Conservation (phyloP, 2,888 invertebrate species). For the Coecobrya sp. region DNA sequence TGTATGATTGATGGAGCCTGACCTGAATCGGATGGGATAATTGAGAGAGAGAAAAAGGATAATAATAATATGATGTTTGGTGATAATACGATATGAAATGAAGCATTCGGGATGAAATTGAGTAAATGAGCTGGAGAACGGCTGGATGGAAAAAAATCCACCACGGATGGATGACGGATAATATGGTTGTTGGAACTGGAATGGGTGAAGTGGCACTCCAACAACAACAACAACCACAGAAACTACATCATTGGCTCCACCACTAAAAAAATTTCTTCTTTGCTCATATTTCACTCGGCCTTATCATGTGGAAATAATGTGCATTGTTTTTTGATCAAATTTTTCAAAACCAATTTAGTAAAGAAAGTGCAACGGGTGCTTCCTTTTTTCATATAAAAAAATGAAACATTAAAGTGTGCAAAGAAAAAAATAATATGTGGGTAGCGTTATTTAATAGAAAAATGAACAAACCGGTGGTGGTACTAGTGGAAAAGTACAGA, state of each 20-base stretch:
- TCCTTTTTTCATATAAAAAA: constrained; percentile 1
- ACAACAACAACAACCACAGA: background rate
- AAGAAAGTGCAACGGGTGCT: constrained; percentile 59
- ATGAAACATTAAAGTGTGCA: background rate
- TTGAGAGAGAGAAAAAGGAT: no score
- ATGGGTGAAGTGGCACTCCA: constrained; percentile 16
- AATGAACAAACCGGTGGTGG: background rate
- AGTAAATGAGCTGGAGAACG: constrained; percentile 2
- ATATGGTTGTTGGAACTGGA: background rate
- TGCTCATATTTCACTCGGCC: constrained; percentile 59
- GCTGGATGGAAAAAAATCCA: background rate
- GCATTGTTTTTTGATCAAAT: background rate
- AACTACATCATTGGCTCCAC: background rate
- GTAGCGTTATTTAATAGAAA: background rate
- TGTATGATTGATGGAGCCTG: constrained; percentile 28
- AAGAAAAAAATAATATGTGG: constrained; percentile 38
- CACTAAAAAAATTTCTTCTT: background rate
- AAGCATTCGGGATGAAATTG: constrained; percentile 12
- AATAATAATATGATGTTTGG: background rate
- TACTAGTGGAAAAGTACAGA: no score
- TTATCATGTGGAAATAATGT: constrained; percentile 45
- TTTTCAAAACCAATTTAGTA: background rate
- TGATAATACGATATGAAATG: background rate
- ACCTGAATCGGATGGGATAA: background rate
- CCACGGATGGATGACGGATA: background rate